phyloP scores from a whole-genome alignment of 2,888 invertebrate genomes.

The Drosophila recens region DNA sequence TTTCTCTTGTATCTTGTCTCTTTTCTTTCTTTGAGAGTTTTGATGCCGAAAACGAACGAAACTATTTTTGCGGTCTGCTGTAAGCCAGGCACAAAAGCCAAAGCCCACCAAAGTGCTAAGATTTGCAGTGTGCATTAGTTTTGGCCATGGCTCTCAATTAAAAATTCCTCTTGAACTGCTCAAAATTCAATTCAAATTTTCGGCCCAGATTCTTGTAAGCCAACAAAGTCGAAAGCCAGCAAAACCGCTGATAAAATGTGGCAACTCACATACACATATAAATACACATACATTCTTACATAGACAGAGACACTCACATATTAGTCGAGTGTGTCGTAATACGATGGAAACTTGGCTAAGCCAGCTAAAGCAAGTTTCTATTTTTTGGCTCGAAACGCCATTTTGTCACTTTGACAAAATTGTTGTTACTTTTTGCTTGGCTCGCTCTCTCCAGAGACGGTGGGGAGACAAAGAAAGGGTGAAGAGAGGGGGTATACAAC shows the following conservation, averaged over 20 bases:
- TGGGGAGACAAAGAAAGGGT: not conserved
- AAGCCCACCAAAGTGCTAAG: conserved; percentile 47
- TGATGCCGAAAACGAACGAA: conserved; percentile 42
- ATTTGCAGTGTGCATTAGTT: conserved; percentile 59
- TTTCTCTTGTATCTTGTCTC: not conserved
- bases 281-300: conserved; percentile 8
- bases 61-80: conserved; percentile 72
- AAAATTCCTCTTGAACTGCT: conserved; percentile 74
- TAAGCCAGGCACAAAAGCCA: conserved; percentile 9
- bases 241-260: conserved; percentile 73
- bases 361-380: conserved; percentile 68
- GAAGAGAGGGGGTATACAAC: conserved; percentile 38
- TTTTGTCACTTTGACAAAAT: conserved; percentile 80
- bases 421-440: conserved; percentile 64
- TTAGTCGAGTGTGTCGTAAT: conserved; percentile 36
- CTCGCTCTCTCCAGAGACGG: not conserved
- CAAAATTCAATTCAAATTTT: conserved; percentile 76
- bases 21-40: conserved; percentile 14
- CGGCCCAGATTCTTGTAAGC: conserved; percentile 56
- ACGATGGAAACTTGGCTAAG: conserved; percentile 60
- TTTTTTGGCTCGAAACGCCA: conserved; percentile 70
- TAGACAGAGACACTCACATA: conserved; percentile 6
- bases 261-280: conserved; percentile 28
- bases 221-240: conserved; percentile 61
- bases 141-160: conserved; percentile 65